Evolutionary conservation across 2,113 vertebrate species (phyloP).

Genomic region (Pampusana beccarii): DNA sequence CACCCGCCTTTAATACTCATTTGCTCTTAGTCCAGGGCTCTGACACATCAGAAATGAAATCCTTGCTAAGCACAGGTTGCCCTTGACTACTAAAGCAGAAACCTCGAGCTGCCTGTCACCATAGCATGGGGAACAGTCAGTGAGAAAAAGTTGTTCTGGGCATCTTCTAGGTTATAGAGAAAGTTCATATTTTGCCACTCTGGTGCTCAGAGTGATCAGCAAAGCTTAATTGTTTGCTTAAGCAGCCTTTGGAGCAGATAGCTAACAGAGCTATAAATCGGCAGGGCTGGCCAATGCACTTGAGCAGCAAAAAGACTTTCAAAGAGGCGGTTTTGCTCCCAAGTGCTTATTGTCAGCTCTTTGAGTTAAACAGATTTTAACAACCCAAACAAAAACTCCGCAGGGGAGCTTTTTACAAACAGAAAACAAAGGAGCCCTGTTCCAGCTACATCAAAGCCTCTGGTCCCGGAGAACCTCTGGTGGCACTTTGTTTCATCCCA

Average conservation of each 20-base stretch:
- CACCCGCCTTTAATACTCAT: background rate
- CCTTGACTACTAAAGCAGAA: background rate
- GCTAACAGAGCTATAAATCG: slow-evolving; percentile 11
- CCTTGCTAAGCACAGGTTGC: background rate
- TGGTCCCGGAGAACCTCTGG: background rate
- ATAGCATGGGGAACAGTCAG: background rate
- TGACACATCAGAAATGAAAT: background rate
- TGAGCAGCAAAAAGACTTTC: slow-evolving; percentile 53
- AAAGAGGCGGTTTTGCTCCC: slow-evolving; percentile 51
- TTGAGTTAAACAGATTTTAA: slow-evolving; percentile 65
- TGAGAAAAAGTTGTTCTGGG: background rate
- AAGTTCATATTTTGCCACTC: background rate
- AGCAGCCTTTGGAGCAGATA: slow-evolving; percentile 27
- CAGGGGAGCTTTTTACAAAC: slow-evolving; percentile 44
- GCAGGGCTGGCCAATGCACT: slow-evolving; percentile 23
- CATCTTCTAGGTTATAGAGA: background rate
- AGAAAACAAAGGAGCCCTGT: slow-evolving; percentile 55
- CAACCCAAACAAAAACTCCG: slow-evolving; percentile 62
- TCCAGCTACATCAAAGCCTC: slow-evolving; percentile 58
- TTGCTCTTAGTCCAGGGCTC: background rate
- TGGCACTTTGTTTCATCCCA: slow-evolving; percentile 33
- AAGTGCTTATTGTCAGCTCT: slow-evolving; percentile 54
- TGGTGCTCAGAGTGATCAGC: background rate
- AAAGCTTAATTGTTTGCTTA: slow-evolving; percentile 57
- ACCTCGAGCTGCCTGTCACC: background rate